Percentiles rank a stretch among this genome's conserved stretches.
phyloP scores from a whole-genome alignment of 1,140 invertebrate species.

The Penaeus indicus region DNA sequence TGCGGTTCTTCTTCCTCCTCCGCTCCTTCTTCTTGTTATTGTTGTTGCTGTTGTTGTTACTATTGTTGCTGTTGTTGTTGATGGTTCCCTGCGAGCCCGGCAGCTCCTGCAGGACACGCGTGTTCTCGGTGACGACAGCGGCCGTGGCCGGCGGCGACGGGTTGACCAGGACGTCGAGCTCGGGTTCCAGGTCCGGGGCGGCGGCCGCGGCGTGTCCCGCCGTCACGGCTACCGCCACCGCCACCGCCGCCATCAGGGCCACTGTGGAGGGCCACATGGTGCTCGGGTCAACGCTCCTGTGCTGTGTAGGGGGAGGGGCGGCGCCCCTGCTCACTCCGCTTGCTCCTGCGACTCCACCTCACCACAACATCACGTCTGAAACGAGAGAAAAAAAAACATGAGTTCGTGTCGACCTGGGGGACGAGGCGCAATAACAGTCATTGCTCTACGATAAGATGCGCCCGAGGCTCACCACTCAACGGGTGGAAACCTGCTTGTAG shows the following conservation, averaged over 20 bases:
- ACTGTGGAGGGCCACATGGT: constrained; percentile 15
- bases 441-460: not conserved
- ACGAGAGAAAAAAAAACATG: not conserved
- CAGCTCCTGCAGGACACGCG: constrained; percentile 43
- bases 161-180: constrained; percentile 29
- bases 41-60: not conserved
- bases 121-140: constrained; percentile 36
- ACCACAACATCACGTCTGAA: constrained; percentile 47
- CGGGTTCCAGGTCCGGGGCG: constrained; percentile 28
- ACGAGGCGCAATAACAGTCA: not conserved
- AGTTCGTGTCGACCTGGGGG: not conserved
- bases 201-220: not conserved
- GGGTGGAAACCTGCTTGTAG: not conserved
- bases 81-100: not conserved
- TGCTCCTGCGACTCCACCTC: constrained; percentile 23
- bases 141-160: constrained; percentile 15
- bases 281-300: not conserved
- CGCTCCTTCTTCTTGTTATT: not conserved
- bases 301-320: constrained; percentile 11
- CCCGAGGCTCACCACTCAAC: not conserved
- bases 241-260: not conserved
- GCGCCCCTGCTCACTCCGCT: not conserved
- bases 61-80: too few species aligned
- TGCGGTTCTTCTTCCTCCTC: constrained; percentile 27
- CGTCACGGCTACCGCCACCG: not conserved